Conservation (phyloP, 2,888 invertebrate species). For the Saturnia pavonia region DNA sequence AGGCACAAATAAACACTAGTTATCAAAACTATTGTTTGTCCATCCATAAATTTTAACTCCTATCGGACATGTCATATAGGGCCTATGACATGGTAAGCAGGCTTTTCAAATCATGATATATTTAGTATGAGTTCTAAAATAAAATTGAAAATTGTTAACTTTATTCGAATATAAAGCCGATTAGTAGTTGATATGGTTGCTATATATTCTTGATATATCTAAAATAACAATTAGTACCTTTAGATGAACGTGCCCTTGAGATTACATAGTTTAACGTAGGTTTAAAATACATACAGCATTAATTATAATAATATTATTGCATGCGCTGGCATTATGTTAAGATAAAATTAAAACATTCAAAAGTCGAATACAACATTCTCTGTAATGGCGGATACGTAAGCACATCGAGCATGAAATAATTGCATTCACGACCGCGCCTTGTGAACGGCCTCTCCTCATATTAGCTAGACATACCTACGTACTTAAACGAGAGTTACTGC, state of each 20-base stretch:
- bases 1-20: background rate
- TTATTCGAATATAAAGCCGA: background rate
- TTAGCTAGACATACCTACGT: conserved; percentile 55
- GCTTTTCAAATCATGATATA: too few relatives aligned
- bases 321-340: background rate
- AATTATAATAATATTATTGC: conserved; percentile 6
- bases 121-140: background rate
- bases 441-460: conserved; percentile 59
- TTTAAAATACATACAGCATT: background rate
- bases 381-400: conserved; percentile 66
- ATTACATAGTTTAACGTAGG: background rate
- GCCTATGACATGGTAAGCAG: background rate
- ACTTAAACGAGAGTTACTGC: conserved; percentile 47
- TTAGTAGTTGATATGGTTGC: background rate
- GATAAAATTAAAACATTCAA: conserved; percentile 34
- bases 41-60: background rate
- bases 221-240: background rate
- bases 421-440: conserved; percentile 73
- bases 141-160: background rate
- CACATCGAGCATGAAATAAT: conserved; percentile 71
- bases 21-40: background rate
- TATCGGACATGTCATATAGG: background rate
- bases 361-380: conserved; percentile 46
- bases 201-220: background rate
- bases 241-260: background rate